phyloP scores from a whole-genome alignment of 2,888 invertebrate species.

The Phalera bucephala region DNA sequence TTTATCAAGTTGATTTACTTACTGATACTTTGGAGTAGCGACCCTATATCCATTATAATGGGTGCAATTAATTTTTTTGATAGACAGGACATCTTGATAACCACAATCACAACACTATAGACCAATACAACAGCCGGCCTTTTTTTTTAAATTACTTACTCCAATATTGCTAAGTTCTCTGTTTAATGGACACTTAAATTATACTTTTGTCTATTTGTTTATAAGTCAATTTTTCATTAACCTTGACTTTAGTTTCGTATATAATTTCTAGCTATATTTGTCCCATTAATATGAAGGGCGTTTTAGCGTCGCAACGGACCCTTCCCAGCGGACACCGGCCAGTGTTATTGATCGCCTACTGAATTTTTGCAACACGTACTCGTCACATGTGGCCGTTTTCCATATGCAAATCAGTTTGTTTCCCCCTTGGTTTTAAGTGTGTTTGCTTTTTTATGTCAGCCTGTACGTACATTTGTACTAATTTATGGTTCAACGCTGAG shows the following conservation, averaged over 20 bases:
- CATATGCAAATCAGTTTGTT: slow-evolving; percentile 76
- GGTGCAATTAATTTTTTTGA: too few species aligned
- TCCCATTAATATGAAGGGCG: not conserved
- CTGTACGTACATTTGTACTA: slow-evolving; percentile 38
- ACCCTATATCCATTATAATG: too few species aligned
- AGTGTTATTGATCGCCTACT: slow-evolving; percentile 27
- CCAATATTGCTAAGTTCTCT: too few species aligned
- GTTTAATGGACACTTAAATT: too few species aligned
- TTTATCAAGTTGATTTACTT: too few species aligned
- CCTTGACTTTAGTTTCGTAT: not conserved
- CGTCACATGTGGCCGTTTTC: slow-evolving; percentile 69
- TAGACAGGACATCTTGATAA: too few species aligned
- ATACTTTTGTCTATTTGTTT: too few species aligned
- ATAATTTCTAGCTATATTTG: not conserved
- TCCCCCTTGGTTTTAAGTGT: slow-evolving; percentile 69
- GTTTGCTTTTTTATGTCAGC: slow-evolving; percentile 74
- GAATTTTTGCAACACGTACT: slow-evolving; percentile 39
- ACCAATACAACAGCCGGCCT: too few species aligned
- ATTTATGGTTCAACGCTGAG: slow-evolving; percentile 29
- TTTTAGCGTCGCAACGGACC: not conserved
- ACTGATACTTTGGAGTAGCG: too few species aligned
- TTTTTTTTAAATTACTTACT: too few species aligned
- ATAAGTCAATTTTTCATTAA: too few species aligned
- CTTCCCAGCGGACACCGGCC: slow-evolving; percentile 22
- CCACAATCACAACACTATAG: too few species aligned